A percentile compares a stretch with the other conserved stretches of the same genome.
phyloP scores from a whole-genome alignment of 2,888 invertebrate genomes.

The Dolomedes plantarius region DNA sequence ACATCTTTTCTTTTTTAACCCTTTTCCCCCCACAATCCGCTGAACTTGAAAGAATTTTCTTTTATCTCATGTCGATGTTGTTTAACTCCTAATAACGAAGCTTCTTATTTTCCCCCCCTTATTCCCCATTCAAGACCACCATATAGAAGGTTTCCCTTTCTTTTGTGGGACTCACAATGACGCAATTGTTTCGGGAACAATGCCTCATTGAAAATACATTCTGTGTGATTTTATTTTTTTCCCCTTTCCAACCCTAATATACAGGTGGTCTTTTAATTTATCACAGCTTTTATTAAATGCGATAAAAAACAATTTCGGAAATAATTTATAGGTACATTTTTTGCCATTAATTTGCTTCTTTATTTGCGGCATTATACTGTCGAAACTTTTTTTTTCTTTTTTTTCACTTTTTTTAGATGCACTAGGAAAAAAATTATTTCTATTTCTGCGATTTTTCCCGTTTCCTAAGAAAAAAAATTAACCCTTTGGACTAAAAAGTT shows the following conservation, averaged over 20 bases:
- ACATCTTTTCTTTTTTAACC: background rate
- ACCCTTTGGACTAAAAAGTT: background rate
- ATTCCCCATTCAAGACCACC: background rate
- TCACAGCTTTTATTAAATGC: slow-evolving; percentile 6
- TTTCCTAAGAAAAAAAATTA: background rate
- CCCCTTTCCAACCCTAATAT: background rate
- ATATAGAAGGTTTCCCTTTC: background rate
- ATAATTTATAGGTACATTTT: background rate
- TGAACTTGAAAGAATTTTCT: background rate
- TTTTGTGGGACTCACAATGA: background rate
- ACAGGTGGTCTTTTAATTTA: slow-evolving; percentile 12
- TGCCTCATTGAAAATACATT: background rate
- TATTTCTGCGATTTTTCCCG: background rate
- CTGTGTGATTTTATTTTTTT: background rate
- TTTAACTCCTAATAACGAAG: background rate
- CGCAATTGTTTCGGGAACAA: background rate
- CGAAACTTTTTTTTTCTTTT: background rate
- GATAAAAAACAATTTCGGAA: slow-evolving; percentile 6
- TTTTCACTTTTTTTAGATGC: background rate
- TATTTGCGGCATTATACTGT: background rate
- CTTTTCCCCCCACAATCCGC: slow-evolving; percentile 2
- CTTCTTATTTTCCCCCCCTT: background rate
- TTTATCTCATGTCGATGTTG: background rate
- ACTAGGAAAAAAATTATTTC: background rate
- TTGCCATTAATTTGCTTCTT: background rate